Evolutionary conservation across 2,113 vertebrate species (phyloP).

Genomic region (Sylvilagus bachmani): DNA sequence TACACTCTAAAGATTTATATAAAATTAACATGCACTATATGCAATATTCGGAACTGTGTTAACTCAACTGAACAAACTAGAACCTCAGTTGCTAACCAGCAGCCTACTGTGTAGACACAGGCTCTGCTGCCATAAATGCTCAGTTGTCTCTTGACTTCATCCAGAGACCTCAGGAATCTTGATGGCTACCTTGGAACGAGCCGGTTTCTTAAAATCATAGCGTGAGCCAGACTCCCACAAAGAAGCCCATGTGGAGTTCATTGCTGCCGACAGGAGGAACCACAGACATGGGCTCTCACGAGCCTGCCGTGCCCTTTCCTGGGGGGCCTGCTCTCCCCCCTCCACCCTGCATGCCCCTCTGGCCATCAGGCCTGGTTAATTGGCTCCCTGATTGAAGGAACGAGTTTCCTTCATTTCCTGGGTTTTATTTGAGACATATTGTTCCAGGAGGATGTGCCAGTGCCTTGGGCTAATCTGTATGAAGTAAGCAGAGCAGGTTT

Average conservation of each 20-base stretch:
- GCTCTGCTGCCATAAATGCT: background rate
- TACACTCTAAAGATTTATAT: background rate
- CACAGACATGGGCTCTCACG: fast-evolving
- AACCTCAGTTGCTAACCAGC: background rate
- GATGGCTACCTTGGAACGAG: background rate
- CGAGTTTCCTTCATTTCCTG: background rate
- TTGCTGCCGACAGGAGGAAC: fast-evolving
- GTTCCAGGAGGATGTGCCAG: background rate
- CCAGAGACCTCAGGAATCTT: background rate
- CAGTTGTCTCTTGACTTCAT: background rate
- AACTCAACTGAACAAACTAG: background rate
- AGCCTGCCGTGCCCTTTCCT: fast-evolving
- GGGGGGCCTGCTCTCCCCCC: background rate
- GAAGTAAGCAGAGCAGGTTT: background rate
- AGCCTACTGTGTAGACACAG: background rate
- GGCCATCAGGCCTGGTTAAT: background rate
- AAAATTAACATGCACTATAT: too few species aligned
- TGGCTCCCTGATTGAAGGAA: too few species aligned
- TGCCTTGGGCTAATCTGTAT: background rate
- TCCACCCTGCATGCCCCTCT: background rate
- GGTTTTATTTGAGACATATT: background rate
- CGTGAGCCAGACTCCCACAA: too few species aligned
- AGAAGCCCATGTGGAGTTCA: background rate
- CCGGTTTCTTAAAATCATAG: background rate
- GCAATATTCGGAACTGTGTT: background rate